phyloP scores from a whole-genome alignment of 2,797 vertebrate genomes.

The Phoeniculus purpureus region DNA sequence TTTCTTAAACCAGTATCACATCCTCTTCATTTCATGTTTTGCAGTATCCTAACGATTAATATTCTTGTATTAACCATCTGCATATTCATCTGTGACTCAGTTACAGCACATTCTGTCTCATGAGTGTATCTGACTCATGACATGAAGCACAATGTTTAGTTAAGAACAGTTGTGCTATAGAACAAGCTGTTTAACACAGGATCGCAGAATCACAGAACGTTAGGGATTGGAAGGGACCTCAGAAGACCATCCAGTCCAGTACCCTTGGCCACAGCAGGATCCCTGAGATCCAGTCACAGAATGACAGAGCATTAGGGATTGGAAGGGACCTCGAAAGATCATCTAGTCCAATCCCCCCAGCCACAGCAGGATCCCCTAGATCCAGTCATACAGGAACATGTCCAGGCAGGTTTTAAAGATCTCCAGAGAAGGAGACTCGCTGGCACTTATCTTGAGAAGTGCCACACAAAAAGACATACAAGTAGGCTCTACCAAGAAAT shows the following conservation, averaged over 20 bases:
- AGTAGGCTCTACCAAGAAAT: neutral
- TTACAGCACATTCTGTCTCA: slow-evolving; percentile 40
- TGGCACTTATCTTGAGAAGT: neutral
- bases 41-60: slow-evolving; percentile 37
- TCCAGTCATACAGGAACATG: too few relatives aligned
- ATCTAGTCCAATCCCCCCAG: too few relatives aligned
- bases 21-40: slow-evolving; percentile 16
- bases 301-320: too few relatives aligned
- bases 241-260: too few relatives aligned
- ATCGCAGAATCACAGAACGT: neutral
- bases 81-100: slow-evolving; percentile 46
- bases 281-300: too few relatives aligned
- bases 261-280: too few relatives aligned
- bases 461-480: neutral
- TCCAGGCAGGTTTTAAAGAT: too few relatives aligned
- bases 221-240: too few relatives aligned
- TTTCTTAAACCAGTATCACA: slow-evolving; percentile 11
- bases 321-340: too few relatives aligned
- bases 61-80: slow-evolving; percentile 62
- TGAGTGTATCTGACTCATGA: slow-evolving; percentile 36
- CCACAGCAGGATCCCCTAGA: too few relatives aligned
- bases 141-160: slow-evolving; percentile 50
- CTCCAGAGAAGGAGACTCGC: too few relatives aligned
- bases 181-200: slow-evolving; percentile 7
- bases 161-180: neutral